Base-by-base conservation (phyloP, 2,888 invertebrate genomes). In the Heliothis peltigera region DNA sequence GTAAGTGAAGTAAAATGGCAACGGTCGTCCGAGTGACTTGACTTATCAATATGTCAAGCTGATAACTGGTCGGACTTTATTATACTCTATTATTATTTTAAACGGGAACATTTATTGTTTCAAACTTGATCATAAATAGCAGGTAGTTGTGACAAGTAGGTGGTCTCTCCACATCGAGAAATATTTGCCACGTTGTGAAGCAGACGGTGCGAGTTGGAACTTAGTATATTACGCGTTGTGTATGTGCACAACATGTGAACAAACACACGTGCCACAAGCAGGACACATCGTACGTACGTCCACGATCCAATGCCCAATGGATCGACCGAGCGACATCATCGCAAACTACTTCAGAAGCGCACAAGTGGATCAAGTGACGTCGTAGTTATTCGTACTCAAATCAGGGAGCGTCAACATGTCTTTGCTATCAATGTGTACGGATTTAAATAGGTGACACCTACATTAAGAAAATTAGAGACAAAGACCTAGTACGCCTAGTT, bases 201-300 rank as follows among this genome's bases (percentile, higher is more conserved):
- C 10, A n/a, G n/a, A 2, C 15, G n/a, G 15, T 39, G 39, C 39
- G 39, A 4, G 39, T 39, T 39, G 39, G 39, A 39, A n/a, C 39
- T 39, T 39, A 39, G 39, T 25, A 15, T 25, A 12, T 4, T 21
- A 32, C 15, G 2, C 19, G 28, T 17, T 75, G 55, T 70, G 70
- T 60, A 70, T 70, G 22, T 51, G 47, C 39, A 25, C 12, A 21
- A 70, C 70, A 70, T 56, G 43, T 70, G 76, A 56, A 53, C n/a
- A 70, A 60, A 70, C 28, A 70, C 47, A 55, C 59, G 61, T 54
- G 59, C 28, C 42, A 15, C 47, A 53, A 35, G 47, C 59, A 49
- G 21, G 28, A 7, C 48, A 17, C 18, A 39, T 39, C n/a, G 39
- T 39, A 39, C 39, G 39, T n/a, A n/a, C 39, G 39, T 39, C 39